Conservation (phyloP, 2,888 invertebrate genomes). For the Melinopterus prodromus region DNA sequence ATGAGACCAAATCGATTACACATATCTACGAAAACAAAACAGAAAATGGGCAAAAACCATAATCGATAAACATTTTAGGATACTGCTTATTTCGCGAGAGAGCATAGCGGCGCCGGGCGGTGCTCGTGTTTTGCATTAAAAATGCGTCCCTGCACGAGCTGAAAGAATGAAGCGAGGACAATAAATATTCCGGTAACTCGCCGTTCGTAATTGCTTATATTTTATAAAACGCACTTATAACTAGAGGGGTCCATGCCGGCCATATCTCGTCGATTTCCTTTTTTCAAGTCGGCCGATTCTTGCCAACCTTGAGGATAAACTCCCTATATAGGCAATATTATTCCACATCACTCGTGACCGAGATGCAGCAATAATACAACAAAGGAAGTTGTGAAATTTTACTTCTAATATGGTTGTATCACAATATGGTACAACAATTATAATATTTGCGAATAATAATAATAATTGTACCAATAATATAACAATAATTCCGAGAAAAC, state of each 20-base stretch:
- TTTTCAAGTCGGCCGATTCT: background rate
- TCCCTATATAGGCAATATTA: slow-evolving; percentile 4
- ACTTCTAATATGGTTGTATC: too few species aligned
- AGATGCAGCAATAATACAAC: background rate
- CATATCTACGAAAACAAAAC: background rate
- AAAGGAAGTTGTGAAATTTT: too few species aligned
- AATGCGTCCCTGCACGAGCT: background rate
- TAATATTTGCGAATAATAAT: too few species aligned
- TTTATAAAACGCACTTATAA: slow-evolving; percentile 4
- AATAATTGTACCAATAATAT: too few species aligned
- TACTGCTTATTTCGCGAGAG: background rate
- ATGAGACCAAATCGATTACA: background rate
- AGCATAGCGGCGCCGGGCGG: background rate
- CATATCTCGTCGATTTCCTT: slow-evolving; percentile 4
- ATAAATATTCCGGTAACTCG: slow-evolving; percentile 4
- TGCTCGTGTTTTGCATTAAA: background rate
- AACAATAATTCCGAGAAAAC: too few species aligned
- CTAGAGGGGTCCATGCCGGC: background rate
- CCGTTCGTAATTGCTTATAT: background rate
- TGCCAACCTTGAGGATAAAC: background rate
- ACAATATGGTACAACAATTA: too few species aligned
- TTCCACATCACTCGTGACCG: background rate
- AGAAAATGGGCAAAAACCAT: background rate
- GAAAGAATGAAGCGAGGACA: background rate
- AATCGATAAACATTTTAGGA: background rate